phyloP scores from a whole-genome alignment of 2,113 vertebrate species.

The Elgaria multicarinata region DNA sequence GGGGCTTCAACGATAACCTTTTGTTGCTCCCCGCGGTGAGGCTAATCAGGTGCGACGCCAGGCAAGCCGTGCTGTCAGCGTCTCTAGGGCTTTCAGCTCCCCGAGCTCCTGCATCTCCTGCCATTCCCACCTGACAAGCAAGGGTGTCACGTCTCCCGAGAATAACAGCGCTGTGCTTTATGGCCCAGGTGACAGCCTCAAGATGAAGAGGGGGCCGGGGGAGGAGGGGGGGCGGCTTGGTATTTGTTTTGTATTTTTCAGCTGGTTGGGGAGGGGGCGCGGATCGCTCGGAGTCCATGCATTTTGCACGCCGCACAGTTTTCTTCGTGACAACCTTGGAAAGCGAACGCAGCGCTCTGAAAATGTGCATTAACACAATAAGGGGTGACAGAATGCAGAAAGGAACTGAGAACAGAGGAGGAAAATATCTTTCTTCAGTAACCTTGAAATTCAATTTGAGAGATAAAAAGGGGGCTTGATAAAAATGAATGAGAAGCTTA shows the following conservation, averaged over 20 bases:
- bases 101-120: background rate
- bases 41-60: background rate
- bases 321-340: background rate
- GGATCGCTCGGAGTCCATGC: too few relatives aligned
- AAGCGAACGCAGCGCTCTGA: background rate
- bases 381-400: conserved; percentile 11
- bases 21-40: background rate
- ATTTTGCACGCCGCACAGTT: background rate
- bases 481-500: conserved; percentile 50
- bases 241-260: background rate
- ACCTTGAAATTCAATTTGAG: conserved; percentile 73
- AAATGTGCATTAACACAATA: background rate
- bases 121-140: background rate
- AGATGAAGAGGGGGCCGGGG: too few relatives aligned
- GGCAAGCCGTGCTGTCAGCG: background rate
- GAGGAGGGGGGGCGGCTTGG: too few relatives aligned
- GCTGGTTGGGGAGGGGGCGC: background rate
- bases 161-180: background rate
- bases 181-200: background rate
- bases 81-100: background rate
- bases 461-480: conserved; percentile 65
- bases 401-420: conserved; percentile 46
- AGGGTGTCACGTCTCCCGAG: background rate
- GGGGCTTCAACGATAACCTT: background rate
- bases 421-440: conserved; percentile 55